These are phyloP conservation scores for Epinephelus cyanopodus DNA, from an alignment of 2,113 vertebrate genomes.

Conservation along the genomic window DNA sequence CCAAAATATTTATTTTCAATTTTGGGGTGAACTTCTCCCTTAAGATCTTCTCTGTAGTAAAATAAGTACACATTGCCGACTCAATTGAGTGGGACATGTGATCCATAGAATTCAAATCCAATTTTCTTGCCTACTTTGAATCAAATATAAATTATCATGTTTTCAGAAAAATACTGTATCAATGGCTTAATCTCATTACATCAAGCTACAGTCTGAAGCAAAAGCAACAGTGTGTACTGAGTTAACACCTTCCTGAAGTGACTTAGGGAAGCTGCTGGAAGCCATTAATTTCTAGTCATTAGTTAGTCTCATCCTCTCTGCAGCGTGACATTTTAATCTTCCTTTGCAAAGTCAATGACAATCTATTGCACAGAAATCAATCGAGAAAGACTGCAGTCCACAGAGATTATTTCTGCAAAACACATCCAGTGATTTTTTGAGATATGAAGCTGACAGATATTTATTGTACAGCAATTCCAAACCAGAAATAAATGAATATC, in stretches of 20 bases:
- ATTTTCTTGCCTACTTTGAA: background rate
- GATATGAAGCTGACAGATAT: background rate
- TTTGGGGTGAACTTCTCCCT: too few relatives aligned
- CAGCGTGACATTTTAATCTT: slow-evolving; percentile 18
- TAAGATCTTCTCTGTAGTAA: background rate
- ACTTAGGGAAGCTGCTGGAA: background rate
- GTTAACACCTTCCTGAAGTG: background rate
- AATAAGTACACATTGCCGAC: background rate
- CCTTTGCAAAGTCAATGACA: slow-evolving; percentile 10
- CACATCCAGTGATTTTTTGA: background rate
- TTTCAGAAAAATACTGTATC: background rate
- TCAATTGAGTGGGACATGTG: background rate
- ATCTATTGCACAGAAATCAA: background rate
- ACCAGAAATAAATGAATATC: background rate
- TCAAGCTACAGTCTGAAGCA: too few relatives aligned
- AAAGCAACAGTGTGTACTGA: background rate
- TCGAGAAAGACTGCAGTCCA: background rate
- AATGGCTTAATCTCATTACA: background rate
- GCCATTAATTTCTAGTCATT: slow-evolving; percentile 4
- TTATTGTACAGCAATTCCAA: slow-evolving; percentile 18
- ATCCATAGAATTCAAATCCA: background rate
- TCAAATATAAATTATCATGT: background rate
- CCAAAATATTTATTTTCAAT: too few relatives aligned
- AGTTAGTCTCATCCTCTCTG: background rate
- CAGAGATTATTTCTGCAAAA: slow-evolving; percentile 1